phyloP scores from a whole-genome alignment of 1,140 invertebrate species.

The Phortica variegata region DNA sequence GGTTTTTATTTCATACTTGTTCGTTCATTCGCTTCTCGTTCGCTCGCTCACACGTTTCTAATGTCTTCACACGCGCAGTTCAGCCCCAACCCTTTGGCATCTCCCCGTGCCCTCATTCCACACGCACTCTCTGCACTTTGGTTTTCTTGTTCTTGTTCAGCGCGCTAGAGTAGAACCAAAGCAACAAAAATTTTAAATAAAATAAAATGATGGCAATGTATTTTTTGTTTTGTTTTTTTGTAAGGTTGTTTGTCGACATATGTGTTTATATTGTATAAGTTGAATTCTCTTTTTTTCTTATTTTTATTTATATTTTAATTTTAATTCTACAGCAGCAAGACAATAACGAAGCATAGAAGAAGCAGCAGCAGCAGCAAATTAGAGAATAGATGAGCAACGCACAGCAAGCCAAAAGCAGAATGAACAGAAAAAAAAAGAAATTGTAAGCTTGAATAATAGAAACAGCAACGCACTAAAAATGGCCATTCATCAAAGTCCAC shows the following conservation, averaged over 20 bases:
- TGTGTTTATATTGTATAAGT: too few relatives aligned
- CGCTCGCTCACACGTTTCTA: not conserved
- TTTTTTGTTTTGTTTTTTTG: too few relatives aligned
- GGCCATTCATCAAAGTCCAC: slow-evolving; percentile 51
- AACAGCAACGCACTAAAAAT: slow-evolving; percentile 30
- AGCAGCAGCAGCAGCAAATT: slow-evolving; percentile 15
- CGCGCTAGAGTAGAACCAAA: too few relatives aligned
- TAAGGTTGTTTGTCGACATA: too few relatives aligned
- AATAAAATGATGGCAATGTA: too few relatives aligned
- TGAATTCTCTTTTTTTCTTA: too few relatives aligned
- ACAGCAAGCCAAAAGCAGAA: not conserved
- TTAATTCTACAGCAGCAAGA: too few relatives aligned
- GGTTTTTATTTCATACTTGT: not conserved
- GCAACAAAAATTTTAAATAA: too few relatives aligned
- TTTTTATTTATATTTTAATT: slow-evolving; percentile 18
- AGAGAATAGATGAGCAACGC: slow-evolving; percentile 9
- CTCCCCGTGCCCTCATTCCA: slow-evolving; percentile 9
- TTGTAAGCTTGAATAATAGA: slow-evolving; percentile 41
- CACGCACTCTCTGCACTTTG: slow-evolving; percentile 49
- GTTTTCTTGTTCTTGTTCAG: slow-evolving; percentile 18
- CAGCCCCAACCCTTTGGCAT: not conserved
- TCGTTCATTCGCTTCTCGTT: not conserved
- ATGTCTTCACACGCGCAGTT: not conserved
- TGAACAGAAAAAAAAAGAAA: too few relatives aligned
- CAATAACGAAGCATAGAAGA: too few relatives aligned